Percentiles rank a stretch among this genome's conserved stretches.
phyloP scores from a whole-genome alignment of 2,113 vertebrate genomes.

The Phrynocephalus versicolor region DNA sequence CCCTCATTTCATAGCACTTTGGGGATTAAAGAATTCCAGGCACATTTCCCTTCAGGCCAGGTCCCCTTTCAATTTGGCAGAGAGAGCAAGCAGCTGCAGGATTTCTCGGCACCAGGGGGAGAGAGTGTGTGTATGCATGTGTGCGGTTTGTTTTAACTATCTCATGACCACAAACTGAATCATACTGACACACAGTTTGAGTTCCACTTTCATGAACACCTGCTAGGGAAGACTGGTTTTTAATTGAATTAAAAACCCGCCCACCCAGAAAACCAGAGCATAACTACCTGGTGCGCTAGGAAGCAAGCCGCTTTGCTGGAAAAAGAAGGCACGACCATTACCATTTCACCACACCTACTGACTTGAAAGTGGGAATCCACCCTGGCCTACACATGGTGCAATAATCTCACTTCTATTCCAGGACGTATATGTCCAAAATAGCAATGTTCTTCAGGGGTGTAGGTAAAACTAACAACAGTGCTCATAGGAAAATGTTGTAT shows the following conservation, averaged over 20 bases:
- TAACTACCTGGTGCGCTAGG: neutral
- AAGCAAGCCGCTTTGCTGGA: neutral
- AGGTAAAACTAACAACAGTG: neutral
- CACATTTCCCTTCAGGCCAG: slow-evolving; percentile 55
- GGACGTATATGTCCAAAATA: neutral
- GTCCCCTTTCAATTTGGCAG: slow-evolving; percentile 69
- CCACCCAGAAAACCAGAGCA: neutral
- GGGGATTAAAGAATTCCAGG: slow-evolving; percentile 71
- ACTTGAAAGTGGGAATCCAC: neutral
- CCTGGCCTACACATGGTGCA: neutral
- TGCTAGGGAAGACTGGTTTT: neutral
- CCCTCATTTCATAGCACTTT: slow-evolving; percentile 58
- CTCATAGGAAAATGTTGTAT: neutral
- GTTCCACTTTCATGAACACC: neutral
- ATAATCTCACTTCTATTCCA: neutral
- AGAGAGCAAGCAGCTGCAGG: slow-evolving; percentile 63
- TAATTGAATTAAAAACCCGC: neutral
- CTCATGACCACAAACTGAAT: slow-evolving; percentile 41
- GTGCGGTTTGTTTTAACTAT: slow-evolving; percentile 49
- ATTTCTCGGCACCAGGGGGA: slow-evolving; percentile 29
- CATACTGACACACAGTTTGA: neutral
- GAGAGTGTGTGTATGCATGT: too few relatives aligned
- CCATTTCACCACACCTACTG: neutral
- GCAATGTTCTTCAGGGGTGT: neutral
- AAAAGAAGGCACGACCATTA: neutral